Base-by-base conservation (phyloP, 2,888 invertebrate species). In the Tipula helvola region DNA sequence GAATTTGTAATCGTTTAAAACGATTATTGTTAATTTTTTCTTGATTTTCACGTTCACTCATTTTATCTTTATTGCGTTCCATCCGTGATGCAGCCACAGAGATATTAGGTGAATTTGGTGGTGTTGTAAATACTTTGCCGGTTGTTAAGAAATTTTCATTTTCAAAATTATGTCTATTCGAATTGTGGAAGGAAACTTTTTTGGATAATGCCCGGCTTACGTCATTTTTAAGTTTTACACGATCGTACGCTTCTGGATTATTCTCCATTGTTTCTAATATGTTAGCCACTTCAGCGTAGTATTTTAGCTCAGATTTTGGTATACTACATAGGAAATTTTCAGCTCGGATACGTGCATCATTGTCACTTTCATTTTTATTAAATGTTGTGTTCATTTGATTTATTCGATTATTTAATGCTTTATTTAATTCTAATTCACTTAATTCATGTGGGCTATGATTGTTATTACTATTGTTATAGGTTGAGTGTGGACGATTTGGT, bases 71-170 rank as follows among this genome's bases (percentile, higher is more conserved):
- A 8, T 8, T 36, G 7, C 28, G 71, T 36, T 86, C 52, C 42
- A 86, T 42, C 16, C 52, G 52, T 39, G 52, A 52, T 36, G 47
- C n/a, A n/a, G 52, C 52, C 90, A 95, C 93, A 86, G 95, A 95
- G 88, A 95, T 94, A 91, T 95, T 95, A 86, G 95, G 95, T 83
- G 95, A 95, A 90, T 95, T 95, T 88, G 95, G 95, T 87, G 95
- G 95, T 87, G 95, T 95, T 83, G 93, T 92, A 87, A 94, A 92
- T 89, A 89, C 89, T 83, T 90, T 90, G 87, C 89, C 90, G 18
- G 89, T 87, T 42, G 85, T 83, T 39, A 86, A 52, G 36, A 41
- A 87, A 85, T 87, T 87, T 52, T 42, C 85, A 83, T 86, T 86
- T 57, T 71, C 71, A 13, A 39, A 52, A 86, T 83, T 83, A 57